Evolutionary conservation across 1,140 invertebrate genomes (phyloP).

Genomic region (Tetraneura akinire): DNA sequence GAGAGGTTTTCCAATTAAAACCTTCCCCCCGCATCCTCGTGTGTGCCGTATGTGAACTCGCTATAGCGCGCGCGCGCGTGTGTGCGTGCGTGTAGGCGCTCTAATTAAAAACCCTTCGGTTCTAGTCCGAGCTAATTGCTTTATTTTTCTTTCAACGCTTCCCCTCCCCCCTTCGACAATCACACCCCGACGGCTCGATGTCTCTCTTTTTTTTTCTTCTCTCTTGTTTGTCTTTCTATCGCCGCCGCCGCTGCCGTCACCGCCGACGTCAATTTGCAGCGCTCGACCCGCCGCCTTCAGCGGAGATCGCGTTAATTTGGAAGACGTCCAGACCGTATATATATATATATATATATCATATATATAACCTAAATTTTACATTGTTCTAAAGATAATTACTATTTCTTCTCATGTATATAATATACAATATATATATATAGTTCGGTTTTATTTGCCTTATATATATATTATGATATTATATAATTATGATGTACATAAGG

Average conservation of each 20-base stretch:
- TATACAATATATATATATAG: too few species aligned
- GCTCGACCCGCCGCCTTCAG: constrained; percentile 31
- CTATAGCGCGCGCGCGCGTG: background rate
- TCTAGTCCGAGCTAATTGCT: constrained; percentile 45
- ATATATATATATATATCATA: background rate
- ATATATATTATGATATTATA: too few species aligned
- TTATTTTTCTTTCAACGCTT: constrained; percentile 51
- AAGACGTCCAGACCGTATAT: constrained; percentile 30
- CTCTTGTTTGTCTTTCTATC: constrained; percentile 49
- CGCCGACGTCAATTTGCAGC: constrained; percentile 41
- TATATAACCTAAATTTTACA: background rate
- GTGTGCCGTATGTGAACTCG: constrained; percentile 34
- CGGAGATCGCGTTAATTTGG: constrained; percentile 48
- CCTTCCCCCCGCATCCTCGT: background rate
- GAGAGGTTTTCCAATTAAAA: constrained; percentile 46
- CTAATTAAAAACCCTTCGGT: constrained; percentile 51
- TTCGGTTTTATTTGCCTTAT: too few species aligned
- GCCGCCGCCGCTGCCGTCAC: background rate
- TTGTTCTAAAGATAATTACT: constrained; percentile 28
- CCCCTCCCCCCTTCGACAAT: background rate
- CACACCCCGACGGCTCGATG: too few species aligned
- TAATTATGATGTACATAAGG: too few species aligned
- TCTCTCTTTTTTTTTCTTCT: constrained; percentile 16
- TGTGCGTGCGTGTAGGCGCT: constrained; percentile 17
- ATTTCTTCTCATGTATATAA: background rate